These are phyloP conservation scores for Drosophila ercepeae DNA, from an alignment of 1,140 invertebrate species.

Conservation along the genomic window DNA sequence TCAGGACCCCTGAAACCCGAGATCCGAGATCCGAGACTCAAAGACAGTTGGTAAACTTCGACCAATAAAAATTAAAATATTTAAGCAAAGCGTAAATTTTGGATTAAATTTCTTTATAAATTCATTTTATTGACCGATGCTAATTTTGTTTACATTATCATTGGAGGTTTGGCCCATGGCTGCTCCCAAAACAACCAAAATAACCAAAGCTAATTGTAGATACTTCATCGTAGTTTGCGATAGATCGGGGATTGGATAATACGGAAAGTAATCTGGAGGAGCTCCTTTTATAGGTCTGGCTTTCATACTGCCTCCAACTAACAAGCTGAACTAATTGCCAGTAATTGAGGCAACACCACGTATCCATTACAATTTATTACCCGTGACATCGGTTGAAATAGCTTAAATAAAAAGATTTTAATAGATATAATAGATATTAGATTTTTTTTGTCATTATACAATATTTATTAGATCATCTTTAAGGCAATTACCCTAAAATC, in stretches of 20 bases:
- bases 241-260: not conserved
- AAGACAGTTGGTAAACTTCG: conserved; percentile 67
- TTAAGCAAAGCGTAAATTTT: conserved; percentile 72
- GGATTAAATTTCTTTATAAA: not conserved
- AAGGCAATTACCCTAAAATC: no score
- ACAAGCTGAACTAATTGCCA: not conserved
- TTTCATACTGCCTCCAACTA: not conserved
- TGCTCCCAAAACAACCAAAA: not conserved
- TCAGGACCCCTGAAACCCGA: not conserved
- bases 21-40: no score
- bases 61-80: conserved; percentile 83
- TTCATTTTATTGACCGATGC: not conserved
- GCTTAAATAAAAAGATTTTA: no score
- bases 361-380: no score
- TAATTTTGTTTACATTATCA: not conserved
- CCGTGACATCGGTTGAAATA: no score
- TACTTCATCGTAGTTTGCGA: not conserved
- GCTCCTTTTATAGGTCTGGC: not conserved
- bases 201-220: not conserved
- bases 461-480: no score
- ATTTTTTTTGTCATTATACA: no score
- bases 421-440: no score
- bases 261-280: not conserved
- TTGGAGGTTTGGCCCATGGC: not conserved
- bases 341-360: not conserved